These are phyloP conservation scores for Liposcelis brunnea DNA, from an alignment of 2,888 invertebrate genomes.

Conservation along the genomic window DNA sequence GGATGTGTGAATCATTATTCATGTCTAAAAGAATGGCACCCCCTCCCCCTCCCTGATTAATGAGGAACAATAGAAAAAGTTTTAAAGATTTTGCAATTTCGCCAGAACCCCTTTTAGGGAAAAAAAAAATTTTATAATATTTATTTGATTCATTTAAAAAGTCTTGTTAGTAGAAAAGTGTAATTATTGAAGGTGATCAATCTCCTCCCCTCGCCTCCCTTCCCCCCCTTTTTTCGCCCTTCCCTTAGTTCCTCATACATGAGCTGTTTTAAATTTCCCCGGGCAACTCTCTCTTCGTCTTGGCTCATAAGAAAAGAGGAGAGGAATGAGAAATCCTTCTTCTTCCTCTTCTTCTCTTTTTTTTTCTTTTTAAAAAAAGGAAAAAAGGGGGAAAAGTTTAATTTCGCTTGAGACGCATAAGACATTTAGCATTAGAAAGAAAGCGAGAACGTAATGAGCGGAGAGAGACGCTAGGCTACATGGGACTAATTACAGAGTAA, in stretches of 20 bases:
- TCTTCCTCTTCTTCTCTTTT: background rate
- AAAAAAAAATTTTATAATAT: background rate
- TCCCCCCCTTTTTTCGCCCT: conserved; percentile 5
- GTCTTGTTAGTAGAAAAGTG: conserved; percentile 8
- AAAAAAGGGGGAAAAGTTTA: conserved; percentile 19
- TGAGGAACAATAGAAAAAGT: too few relatives aligned
- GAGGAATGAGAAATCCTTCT: conserved; percentile 8
- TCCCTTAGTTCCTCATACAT: conserved; percentile 6
- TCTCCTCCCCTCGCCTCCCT: background rate
- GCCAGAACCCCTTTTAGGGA: too few relatives aligned
- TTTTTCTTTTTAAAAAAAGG: conserved; percentile 18
- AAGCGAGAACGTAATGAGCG: conserved; percentile 9
- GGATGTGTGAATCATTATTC: too few relatives aligned
- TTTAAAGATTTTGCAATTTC: too few relatives aligned
- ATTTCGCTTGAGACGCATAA: conserved; percentile 21
- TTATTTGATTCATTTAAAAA: conserved; percentile 8
- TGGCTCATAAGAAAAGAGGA: conserved; percentile 6
- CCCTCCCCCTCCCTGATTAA: too few relatives aligned
- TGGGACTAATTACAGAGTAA: conserved; percentile 9
- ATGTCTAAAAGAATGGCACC: too few relatives aligned
- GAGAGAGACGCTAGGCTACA: conserved; percentile 9
- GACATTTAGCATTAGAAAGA: conserved; percentile 12
- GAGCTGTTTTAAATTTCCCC: conserved; percentile 9
- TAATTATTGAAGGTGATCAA: conserved; percentile 10
- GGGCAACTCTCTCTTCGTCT: conserved; percentile 3